phyloP scores from a whole-genome alignment of 1,140 invertebrate genomes.

The Ips nitidus region DNA sequence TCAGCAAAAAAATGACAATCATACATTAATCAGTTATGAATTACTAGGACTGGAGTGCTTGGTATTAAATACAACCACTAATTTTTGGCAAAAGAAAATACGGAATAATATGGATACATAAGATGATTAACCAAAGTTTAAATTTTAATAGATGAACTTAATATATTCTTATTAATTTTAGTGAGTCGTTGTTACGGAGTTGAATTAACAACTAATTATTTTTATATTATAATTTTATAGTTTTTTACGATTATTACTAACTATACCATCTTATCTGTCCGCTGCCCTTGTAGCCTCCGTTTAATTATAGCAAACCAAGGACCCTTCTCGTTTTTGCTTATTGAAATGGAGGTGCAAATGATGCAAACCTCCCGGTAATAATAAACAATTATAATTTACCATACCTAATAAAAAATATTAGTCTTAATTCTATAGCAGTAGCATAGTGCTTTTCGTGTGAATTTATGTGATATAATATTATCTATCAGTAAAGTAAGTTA shows the following conservation, averaged over 20 bases:
- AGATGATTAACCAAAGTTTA: constrained; percentile 49
- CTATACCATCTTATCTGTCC: neutral
- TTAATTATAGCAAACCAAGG: too few relatives aligned
- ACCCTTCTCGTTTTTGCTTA: too few relatives aligned
- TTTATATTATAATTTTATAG: constrained; percentile 51
- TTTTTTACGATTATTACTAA: constrained; percentile 43
- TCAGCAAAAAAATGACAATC: too few relatives aligned
- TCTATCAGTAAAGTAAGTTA: constrained; percentile 45
- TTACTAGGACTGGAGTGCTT: too few relatives aligned
- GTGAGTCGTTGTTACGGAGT: constrained; percentile 22
- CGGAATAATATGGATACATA: constrained; percentile 39
- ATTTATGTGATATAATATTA: constrained; percentile 54
- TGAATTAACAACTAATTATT: constrained; percentile 46
- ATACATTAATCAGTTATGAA: too few relatives aligned
- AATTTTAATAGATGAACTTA: constrained; percentile 42
- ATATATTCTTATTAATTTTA: constrained; percentile 44
- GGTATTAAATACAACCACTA: constrained; percentile 10
- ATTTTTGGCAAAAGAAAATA: neutral
- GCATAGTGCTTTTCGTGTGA: constrained; percentile 55
- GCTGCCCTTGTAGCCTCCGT: neutral
- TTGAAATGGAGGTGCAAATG: too few relatives aligned
- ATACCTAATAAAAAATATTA: neutral
- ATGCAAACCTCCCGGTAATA: too few relatives aligned
- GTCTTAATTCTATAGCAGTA: constrained; percentile 31
- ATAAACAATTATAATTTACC: too few relatives aligned